These are phyloP conservation scores for Thalpophila matura DNA, from an alignment of 2,888 invertebrate genomes.

Conservation along the genomic window DNA sequence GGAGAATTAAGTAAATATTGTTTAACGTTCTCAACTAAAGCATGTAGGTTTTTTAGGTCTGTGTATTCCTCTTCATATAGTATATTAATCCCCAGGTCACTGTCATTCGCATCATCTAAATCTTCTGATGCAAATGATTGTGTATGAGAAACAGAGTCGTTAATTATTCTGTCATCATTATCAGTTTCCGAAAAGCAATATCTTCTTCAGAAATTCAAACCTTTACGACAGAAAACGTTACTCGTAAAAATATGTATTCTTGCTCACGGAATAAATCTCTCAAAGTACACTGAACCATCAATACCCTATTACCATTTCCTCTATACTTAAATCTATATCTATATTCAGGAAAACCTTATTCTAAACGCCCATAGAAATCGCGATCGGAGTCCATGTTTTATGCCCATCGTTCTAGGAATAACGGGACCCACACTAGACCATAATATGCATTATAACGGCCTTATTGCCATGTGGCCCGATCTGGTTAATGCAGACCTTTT, in stretches of 20 bases:
- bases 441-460: constrained; percentile 65
- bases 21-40: no score
- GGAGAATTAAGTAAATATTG: no score
- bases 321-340: neutral
- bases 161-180: neutral
- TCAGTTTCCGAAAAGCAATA: neutral
- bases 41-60: no score
- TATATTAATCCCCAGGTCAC: no score
- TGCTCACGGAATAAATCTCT: neutral
- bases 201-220: no score
- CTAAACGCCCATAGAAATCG: constrained; percentile 38
- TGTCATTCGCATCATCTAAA: no score
- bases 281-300: neutral
- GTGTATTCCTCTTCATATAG: no score
- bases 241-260: neutral
- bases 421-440: constrained; percentile 55
- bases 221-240: neutral
- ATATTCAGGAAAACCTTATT: constrained; percentile 34
- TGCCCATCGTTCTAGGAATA: constrained; percentile 62
- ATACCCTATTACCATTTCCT: constrained; percentile 6
- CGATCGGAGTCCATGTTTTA: constrained; percentile 55
- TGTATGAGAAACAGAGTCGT: no score
- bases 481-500: constrained; percentile 43
- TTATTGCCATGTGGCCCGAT: constrained; percentile 34
- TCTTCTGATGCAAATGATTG: no score